phyloP scores from a whole-genome alignment of 2,888 invertebrate species.

The Acanthosepion esculentum region DNA sequence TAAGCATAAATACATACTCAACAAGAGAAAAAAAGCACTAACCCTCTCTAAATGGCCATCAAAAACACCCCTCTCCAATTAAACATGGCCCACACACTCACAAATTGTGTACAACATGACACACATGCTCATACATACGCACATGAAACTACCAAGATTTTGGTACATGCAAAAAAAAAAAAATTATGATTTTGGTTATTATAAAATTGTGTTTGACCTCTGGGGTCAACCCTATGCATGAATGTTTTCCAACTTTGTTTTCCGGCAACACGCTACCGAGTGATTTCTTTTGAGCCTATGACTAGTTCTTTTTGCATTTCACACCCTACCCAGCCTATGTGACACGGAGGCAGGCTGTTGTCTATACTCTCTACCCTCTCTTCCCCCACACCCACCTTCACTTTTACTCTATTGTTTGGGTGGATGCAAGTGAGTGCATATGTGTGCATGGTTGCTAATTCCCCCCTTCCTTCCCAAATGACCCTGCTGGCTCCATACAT shows the following conservation, averaged over 20 bases:
- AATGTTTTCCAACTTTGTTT: constrained; percentile 15
- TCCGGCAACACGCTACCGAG: constrained; percentile 41
- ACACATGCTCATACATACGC: constrained; percentile 43
- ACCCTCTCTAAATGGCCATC: neutral
- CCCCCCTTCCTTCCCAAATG: neutral
- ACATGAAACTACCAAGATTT: constrained; percentile 34
- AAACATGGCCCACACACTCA: neutral
- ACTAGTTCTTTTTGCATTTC: constrained; percentile 34
- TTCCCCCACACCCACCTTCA: neutral
- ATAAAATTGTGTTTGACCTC: constrained; percentile 36
- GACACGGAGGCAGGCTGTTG: constrained; percentile 33
- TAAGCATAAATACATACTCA: neutral
- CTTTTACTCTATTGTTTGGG: neutral
- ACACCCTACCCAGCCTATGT: constrained; percentile 38
- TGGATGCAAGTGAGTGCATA: neutral
- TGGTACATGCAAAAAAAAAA: constrained; percentile 45
- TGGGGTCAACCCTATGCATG: constrained; percentile 36
- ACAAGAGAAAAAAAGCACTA: neutral
- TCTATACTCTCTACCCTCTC: neutral
- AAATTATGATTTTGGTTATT: constrained; percentile 41
- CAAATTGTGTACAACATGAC: neutral
- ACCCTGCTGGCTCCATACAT: constrained; percentile 4
- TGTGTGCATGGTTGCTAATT: neutral
- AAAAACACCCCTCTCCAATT: neutral
- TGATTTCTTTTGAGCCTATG: constrained; percentile 40